Conservation (phyloP, 2,113 vertebrate species). For the Rissa tridactyla region DNA sequence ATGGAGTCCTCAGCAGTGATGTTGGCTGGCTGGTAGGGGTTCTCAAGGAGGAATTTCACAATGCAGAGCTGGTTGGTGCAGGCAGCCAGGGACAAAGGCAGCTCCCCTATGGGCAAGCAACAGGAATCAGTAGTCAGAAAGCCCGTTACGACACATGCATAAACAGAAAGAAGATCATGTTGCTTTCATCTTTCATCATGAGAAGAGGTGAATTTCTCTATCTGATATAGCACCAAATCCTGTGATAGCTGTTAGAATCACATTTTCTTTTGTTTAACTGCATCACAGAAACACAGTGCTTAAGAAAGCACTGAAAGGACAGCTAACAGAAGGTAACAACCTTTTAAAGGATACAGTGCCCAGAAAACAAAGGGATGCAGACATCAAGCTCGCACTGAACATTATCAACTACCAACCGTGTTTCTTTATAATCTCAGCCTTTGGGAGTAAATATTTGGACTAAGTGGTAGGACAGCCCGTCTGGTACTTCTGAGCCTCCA, state of each 20-base stretch:
- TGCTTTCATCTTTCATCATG: not conserved
- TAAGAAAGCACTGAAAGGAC: not conserved
- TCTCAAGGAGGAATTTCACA: slow-evolving; percentile 89
- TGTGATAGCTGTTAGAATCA: not conserved
- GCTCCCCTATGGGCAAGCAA: slow-evolving; percentile 81
- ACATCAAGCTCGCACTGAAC: not conserved
- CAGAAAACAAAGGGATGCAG: not conserved
- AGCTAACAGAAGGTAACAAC: not conserved
- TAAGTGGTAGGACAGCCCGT: not conserved
- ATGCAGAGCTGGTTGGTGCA: slow-evolving; percentile 93
- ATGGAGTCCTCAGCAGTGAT: slow-evolving; percentile 79
- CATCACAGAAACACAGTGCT: not conserved
- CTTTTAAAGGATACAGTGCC: not conserved
- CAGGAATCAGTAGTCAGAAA: not conserved
- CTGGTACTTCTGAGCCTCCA: not conserved
- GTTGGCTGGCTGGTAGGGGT: slow-evolving; percentile 76
- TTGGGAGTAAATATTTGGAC: not conserved
- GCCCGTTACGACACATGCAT: not conserved
- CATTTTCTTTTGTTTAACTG: not conserved
- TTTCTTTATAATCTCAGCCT: not conserved
- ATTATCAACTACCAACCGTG: not conserved
- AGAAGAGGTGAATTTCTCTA: not conserved
- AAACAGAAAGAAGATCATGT: not conserved
- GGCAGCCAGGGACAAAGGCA: slow-evolving; percentile 91
- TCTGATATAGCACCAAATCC: not conserved